Base-by-base conservation (phyloP, 2,888 invertebrate species). In the Melipona beecheii region DNA sequence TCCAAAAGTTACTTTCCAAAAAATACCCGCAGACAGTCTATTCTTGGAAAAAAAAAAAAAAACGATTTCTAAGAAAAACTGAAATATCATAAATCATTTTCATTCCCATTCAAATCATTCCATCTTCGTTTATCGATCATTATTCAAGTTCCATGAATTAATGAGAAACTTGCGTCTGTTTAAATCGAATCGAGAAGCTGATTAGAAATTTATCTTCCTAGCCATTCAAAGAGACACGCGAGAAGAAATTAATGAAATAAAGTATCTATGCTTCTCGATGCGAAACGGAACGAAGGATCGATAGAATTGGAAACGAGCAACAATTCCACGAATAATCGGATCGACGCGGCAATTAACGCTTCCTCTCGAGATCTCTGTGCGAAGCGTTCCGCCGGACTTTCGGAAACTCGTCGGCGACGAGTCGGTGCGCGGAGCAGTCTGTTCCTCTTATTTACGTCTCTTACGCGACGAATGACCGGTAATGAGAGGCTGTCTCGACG, bases 401-500 rank as follows among this genome's bases (percentile, higher is more conserved):
- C 43, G 21, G 69, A n/a, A 60, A 73, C 17, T 71, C 21, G n/a
- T 65, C 52, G 17, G 15, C 13, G 58, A 52, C 24, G 50, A 68
- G 19, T 50, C 49, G 52, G 17, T 21, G 58, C 50, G 50, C 64
- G n/a, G 52, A 43, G 2, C 56, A 71, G 64, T 72, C 70, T 60
- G 78, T 81, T 83, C 60, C 80, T 86, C 74, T 85, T 89, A 89
- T 88, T 90, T 91, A 85, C 81, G 84, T 79, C 73, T 60, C 69
- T 31, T 65, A 64, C 9, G 1, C 52, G 64, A 52, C 83, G 73
- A 65, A 72, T 82, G 72, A 73, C 75, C 83, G 75, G 81, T 87
- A 90, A 91, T 86, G 86, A 90, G 85, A 85, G 81, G 82, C 49
- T 75, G 84, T 79, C 84, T 72, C 70, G 68, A 60, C 78, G 77